A percentile compares a stretch with the other conserved stretches of the same genome.
These are phyloP conservation scores for Epizoanthus illoricatus DNA, from an alignment of 92 coral and sea anemone genomes.

Conservation along the genomic window DNA sequence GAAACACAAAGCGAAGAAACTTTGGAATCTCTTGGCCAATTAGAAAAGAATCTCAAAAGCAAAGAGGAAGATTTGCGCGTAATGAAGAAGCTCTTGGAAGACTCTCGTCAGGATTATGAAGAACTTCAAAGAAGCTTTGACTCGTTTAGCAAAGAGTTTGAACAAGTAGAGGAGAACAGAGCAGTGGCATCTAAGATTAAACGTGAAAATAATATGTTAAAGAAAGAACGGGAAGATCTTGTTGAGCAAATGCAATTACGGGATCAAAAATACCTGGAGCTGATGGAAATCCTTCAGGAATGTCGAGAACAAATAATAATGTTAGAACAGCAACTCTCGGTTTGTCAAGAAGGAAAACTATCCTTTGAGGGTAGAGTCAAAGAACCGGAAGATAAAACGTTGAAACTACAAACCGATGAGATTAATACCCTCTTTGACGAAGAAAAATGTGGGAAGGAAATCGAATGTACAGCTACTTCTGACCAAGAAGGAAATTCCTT, in stretches of 20 bases:
- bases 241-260: slow-evolving; percentile 3
- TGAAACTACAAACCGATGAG: neutral
- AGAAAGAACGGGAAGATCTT: slow-evolving; percentile 9
- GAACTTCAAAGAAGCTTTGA: slow-evolving; percentile 39
- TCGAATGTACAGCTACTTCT: neutral
- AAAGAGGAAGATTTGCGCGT: slow-evolving; percentile 41
- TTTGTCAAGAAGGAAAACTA: neutral
- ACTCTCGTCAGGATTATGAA: slow-evolving; percentile 36
- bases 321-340: slow-evolving; percentile 18
- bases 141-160: slow-evolving; percentile 32
- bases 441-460: no score
- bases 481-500: neutral
- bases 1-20: slow-evolving; percentile 35
- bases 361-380: neutral
- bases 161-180: slow-evolving; percentile 39
- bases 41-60: slow-evolving; percentile 28
- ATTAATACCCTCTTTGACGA: neutral
- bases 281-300: slow-evolving; percentile 2
- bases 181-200: slow-evolving; percentile 4
- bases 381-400: neutral
- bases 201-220: slow-evolving; percentile 16
- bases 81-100: slow-evolving; percentile 33
- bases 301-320: slow-evolving; percentile 12
- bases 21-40: slow-evolving; percentile 8
- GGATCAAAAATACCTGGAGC: neutral